Conservation (phyloP, 2,113 vertebrate genomes). For the Paedocypris sp. region DNA sequence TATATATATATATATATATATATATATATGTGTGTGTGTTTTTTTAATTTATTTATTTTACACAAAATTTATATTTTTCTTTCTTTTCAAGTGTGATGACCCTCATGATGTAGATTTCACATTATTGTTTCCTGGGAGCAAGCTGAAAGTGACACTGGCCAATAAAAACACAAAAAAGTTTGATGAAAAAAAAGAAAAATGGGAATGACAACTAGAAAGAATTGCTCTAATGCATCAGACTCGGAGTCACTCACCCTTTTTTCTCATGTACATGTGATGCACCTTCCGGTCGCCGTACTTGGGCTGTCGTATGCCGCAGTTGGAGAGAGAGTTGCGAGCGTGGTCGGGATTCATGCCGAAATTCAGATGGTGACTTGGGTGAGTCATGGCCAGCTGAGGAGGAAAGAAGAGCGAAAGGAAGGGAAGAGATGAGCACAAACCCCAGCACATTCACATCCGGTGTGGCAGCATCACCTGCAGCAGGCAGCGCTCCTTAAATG, state of each 20-base stretch:
- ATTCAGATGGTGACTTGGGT: conserved; percentile 97
- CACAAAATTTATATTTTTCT: no score
- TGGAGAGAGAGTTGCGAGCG: conserved; percentile 93
- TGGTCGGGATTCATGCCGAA: conserved; percentile 99
- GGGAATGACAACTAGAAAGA: not conserved
- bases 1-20: no score
- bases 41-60: no score
- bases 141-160: no score
- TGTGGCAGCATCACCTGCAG: conserved; percentile 77
- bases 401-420: not conserved
- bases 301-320: conserved; percentile 94
- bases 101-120: no score
- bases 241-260: conserved; percentile 69
- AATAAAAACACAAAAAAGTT: no score
- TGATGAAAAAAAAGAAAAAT: no score
- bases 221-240: not conserved
- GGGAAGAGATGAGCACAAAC: not conserved
- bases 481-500: conserved; percentile 89
- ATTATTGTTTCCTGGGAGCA: no score
- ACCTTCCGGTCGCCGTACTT: conserved; percentile 97
- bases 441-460: not conserved
- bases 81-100: no score
- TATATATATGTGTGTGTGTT: no score
- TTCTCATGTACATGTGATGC: conserved; percentile 98
- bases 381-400: conserved; percentile 89